Conservation (phyloP, 2,888 invertebrate species). For the Opisthograptis luteolata region DNA sequence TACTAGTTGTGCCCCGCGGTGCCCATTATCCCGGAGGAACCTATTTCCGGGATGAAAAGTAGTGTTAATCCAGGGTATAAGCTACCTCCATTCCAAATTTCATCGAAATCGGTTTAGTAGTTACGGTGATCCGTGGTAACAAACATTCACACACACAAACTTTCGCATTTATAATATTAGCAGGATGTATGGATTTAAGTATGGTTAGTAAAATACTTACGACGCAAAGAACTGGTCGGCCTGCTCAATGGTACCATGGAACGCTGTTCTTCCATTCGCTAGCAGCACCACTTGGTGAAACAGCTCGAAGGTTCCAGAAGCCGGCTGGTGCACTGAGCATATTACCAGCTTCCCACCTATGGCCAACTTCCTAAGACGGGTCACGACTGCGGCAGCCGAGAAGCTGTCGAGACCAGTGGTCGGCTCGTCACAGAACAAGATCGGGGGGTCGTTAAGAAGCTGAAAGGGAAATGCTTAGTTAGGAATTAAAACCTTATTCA, state of each 20-base stretch:
- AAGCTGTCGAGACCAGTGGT: slow-evolving; percentile 96
- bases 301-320: slow-evolving; percentile 92
- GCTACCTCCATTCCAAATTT: too few species aligned
- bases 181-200: too few species aligned
- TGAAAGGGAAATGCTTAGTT: slow-evolving; percentile 51
- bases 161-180: too few species aligned
- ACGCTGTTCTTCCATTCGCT: slow-evolving; percentile 90
- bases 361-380: slow-evolving; percentile 86
- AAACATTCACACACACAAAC: too few species aligned
- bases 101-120: too few species aligned
- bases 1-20: too few species aligned
- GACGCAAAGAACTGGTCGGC: slow-evolving; percentile 88
- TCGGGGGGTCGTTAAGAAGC: slow-evolving; percentile 93
- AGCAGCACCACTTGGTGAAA: slow-evolving; percentile 92
- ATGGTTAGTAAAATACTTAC: slow-evolving; percentile 84
- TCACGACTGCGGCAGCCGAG: slow-evolving; percentile 92
- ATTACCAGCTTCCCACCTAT: slow-evolving; percentile 90
- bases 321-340: slow-evolving; percentile 96
- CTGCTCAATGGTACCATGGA: slow-evolving; percentile 89
- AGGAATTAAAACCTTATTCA: neutral
- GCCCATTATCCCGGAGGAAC: too few species aligned
- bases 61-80: too few species aligned
- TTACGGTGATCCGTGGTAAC: too few species aligned
- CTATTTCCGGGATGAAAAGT: too few species aligned
- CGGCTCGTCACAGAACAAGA: slow-evolving; percentile 97